Conservation (phyloP, 2,797 vertebrate species). For the Pseudomugil tenellus region DNA sequence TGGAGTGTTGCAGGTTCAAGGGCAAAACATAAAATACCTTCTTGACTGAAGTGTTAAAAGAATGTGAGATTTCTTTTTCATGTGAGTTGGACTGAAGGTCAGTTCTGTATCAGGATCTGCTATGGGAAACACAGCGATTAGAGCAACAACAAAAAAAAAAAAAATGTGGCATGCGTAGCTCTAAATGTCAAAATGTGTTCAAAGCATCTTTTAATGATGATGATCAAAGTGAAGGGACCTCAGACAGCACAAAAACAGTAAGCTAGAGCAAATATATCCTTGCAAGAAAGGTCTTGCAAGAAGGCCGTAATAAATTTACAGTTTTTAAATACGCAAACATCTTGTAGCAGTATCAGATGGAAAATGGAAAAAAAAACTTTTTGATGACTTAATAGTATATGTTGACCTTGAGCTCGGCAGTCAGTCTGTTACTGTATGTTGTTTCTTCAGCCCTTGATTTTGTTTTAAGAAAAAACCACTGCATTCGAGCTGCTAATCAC, state of each 20-base stretch:
- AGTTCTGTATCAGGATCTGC: slow-evolving; percentile 1
- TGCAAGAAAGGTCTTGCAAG: background rate
- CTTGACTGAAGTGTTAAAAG: slow-evolving; percentile 54
- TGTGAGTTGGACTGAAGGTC: slow-evolving; percentile 41
- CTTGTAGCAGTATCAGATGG: too few relatives aligned
- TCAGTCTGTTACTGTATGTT: background rate
- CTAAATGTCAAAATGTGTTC: slow-evolving; percentile 9
- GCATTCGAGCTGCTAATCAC: too few relatives aligned
- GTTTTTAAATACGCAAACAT: background rate
- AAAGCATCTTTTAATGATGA: background rate
- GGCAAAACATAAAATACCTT: slow-evolving; percentile 34
- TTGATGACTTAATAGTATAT: too few relatives aligned
- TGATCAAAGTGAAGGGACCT: slow-evolving; percentile 17
- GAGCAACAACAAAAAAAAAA: too few relatives aligned
- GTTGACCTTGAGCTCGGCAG: background rate
- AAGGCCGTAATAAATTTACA: background rate
- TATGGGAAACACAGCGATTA: background rate
- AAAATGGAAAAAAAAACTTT: too few relatives aligned
- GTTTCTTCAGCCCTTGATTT: background rate
- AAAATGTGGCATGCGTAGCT: background rate
- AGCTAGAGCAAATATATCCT: background rate
- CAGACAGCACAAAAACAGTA: slow-evolving; percentile 25
- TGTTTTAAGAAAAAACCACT: background rate
- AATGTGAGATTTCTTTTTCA: slow-evolving; percentile 15
- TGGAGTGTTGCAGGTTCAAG: slow-evolving; percentile 36